Base-by-base conservation (phyloP, 2,888 invertebrate genomes). In the Acrocera orbiculus region DNA sequence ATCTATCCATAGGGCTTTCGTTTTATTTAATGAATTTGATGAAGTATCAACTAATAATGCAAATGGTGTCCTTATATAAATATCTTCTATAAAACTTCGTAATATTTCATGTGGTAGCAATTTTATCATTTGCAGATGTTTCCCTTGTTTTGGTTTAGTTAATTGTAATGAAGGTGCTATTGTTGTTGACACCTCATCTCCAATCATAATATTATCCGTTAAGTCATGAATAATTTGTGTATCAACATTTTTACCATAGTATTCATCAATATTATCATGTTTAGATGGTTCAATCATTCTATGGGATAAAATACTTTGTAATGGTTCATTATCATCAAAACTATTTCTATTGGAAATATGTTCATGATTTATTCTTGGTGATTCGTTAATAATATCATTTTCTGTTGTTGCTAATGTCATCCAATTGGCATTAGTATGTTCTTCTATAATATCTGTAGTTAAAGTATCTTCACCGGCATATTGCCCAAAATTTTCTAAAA, bases 31-130 rank as follows among this genome's bases (percentile, higher is more conserved):
- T 16, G 55, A 51, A 30, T 52, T 51, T 2, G 50, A 40, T 15
- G 57, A 53, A 19, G 60, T 58, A 47, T 60, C 59, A 25, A 60
- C 53, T 35, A 60, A 52, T 26, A 56, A 55, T 5, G 60, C 60
- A 38, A 60, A 40, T n/a, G 60, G 60, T 52, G 55, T 55, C 31
- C 60, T 52, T 34, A 59, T 54, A 42, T 58, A 60, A 28, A 54
- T 52, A 47, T 60, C 58, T 44, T 60, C 58, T 34, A 60, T 52
- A 38, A 55, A 60, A 41, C 54, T 54, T 36, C 58, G 51, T 40
- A 60, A 45, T 38, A 56, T 53, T 44, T 60, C 58, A 35, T 60
- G 53, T 17, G 58, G 58, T 14, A 32, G 22, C 8, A 38, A 22
- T 17, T 33, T 36, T 43, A 56, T 40, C 32, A 53, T 43, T 19